phyloP scores from a whole-genome alignment of 1,140 invertebrate genomes.

The Eciton burchellii region DNA sequence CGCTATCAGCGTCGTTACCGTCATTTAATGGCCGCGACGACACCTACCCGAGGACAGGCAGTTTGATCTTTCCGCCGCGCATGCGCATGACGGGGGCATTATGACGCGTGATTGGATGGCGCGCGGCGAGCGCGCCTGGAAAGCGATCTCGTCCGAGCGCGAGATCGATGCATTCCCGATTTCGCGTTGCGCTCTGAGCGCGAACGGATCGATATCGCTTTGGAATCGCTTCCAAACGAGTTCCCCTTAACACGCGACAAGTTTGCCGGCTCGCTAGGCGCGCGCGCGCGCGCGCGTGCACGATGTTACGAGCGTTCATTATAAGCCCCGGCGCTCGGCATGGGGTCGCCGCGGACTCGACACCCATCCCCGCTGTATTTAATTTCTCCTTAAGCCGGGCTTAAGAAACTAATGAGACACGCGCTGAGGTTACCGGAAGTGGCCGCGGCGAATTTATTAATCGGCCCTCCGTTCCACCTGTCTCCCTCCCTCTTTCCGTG shows the following conservation, averaged over 20 bases:
- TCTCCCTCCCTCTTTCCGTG: neutral
- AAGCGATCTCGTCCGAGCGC: too few relatives aligned
- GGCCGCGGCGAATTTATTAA: constrained; percentile 76
- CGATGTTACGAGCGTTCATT: constrained; percentile 79
- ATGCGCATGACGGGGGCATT: constrained; percentile 31
- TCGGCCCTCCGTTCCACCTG: constrained; percentile 57
- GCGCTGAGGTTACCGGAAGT: constrained; percentile 78
- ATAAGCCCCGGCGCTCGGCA: constrained; percentile 77
- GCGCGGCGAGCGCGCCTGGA: constrained; percentile 40
- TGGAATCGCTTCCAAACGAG: neutral
- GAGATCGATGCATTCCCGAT: constrained; percentile 11
- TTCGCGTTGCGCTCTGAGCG: neutral
- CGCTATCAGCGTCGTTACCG: constrained; percentile 38
- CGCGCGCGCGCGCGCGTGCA: constrained; percentile 59
- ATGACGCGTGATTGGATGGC: constrained; percentile 65
- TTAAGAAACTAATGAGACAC: constrained; percentile 82
- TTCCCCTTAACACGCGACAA: too few relatives aligned
- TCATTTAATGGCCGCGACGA: constrained; percentile 36
- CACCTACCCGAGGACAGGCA: constrained; percentile 26
- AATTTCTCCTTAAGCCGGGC: constrained; percentile 79
- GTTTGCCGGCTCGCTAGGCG: too few relatives aligned
- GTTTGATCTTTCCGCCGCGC: neutral
- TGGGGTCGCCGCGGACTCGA: constrained; percentile 79
- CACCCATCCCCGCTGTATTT: constrained; percentile 81
- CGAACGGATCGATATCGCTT: constrained; percentile 12